Conservation (phyloP, 2,888 invertebrate genomes). For the Amphiduros pacificus region DNA sequence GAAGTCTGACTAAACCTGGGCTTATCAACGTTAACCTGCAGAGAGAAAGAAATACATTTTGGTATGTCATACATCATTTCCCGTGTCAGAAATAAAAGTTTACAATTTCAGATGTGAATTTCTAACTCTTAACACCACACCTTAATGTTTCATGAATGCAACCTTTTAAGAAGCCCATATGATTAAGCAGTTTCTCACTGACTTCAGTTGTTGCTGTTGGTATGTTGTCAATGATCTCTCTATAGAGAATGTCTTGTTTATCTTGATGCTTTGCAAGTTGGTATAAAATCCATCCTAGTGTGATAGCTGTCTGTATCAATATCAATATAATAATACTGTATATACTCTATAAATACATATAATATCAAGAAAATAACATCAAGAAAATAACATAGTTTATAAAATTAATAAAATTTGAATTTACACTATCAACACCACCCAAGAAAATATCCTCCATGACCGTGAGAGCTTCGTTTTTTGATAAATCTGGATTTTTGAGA, state of each 20-base stretch:
- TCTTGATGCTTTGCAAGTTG: slow-evolving; percentile 31
- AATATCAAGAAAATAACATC: too few relatives aligned
- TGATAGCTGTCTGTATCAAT: slow-evolving; percentile 34
- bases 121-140: slow-evolving; percentile 25
- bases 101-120: too few relatives aligned
- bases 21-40: background rate
- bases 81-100: too few relatives aligned
- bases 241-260: slow-evolving; percentile 27
- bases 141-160: slow-evolving; percentile 37
- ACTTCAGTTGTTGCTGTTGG: slow-evolving; percentile 14
- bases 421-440: slow-evolving; percentile 23
- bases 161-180: slow-evolving; percentile 32
- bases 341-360: too few relatives aligned
- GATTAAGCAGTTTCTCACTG: slow-evolving; percentile 19
- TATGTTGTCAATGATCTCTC: slow-evolving; percentile 24
- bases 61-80: too few relatives aligned
- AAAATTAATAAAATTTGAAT: too few relatives aligned
- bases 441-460: slow-evolving; percentile 16
- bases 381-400: too few relatives aligned
- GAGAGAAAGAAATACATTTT: background rate
- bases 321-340: too few relatives aligned
- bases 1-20: background rate
- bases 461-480: slow-evolving; percentile 6
- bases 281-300: slow-evolving; percentile 31
- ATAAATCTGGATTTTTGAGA: slow-evolving; percentile 4